Conservation (phyloP, 2,797 vertebrate genomes). For the Mus minutoides region DNA sequence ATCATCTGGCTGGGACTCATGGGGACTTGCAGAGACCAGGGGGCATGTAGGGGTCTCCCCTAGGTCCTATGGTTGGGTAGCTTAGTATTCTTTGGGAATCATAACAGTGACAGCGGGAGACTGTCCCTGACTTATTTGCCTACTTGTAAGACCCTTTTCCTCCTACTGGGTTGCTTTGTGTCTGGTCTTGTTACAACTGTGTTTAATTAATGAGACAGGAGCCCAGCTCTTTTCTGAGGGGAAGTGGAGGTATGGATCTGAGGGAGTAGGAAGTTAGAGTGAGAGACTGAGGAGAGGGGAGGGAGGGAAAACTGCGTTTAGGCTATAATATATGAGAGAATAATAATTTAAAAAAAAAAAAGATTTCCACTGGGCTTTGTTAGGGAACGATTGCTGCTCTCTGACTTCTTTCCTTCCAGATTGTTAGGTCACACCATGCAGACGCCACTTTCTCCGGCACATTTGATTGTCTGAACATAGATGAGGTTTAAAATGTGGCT, state of each 20-base stretch:
- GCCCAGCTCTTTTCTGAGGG: not conserved
- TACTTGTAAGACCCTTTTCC: not conserved
- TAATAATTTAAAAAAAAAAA: not conserved
- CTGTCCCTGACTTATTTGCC: not conserved
- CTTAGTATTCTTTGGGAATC: not conserved
- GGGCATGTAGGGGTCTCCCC: not conserved
- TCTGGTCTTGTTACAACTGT: not conserved
- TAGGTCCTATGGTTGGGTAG: not conserved
- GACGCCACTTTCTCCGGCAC: not conserved
- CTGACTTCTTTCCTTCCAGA: not conserved
- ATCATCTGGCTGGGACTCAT: not conserved
- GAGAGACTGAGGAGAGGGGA: not conserved
- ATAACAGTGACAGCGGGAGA: not conserved
- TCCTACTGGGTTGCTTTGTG: not conserved
- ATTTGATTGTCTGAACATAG: not conserved
- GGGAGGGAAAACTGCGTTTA: not conserved
- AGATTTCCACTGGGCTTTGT: not conserved
- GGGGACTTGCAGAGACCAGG: not conserved
- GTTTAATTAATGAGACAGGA: not conserved
- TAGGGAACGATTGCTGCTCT: not conserved
- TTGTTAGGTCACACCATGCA: not conserved
- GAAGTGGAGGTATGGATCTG: not conserved
- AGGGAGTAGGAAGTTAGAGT: not conserved
- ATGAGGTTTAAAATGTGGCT: not conserved
- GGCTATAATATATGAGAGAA: not conserved